phyloP scores from a whole-genome alignment of 53 echinoderm and acorn worm genomes.

The Holothuria scabra region DNA sequence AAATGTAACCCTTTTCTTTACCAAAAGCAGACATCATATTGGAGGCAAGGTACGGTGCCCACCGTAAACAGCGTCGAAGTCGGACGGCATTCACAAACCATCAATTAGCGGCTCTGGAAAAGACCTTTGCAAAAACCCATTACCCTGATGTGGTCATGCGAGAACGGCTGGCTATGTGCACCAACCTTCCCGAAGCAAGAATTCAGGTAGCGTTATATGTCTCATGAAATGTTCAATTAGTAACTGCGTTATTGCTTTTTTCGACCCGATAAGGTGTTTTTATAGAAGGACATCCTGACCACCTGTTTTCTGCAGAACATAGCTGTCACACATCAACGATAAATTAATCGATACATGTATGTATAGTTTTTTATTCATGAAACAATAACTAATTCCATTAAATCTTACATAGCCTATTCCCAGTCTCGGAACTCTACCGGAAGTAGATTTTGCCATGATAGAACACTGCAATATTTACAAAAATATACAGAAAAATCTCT shows the following conservation, averaged over 20 bases:
- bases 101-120: constrained; percentile 96
- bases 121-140: constrained; percentile 97
- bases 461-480: no score
- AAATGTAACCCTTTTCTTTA: constrained; percentile 39
- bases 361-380: no score
- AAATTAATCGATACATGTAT: no score
- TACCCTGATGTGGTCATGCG: constrained; percentile 99
- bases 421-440: no score
- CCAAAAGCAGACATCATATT: constrained; percentile 84
- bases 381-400: no score
- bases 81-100: constrained; percentile 99
- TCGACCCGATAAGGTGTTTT: not conserved
- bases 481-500: no score
- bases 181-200: constrained; percentile 94
- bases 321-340: no score
- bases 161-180: constrained; percentile 97
- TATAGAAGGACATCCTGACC: not conserved
- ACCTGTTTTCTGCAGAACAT: not conserved
- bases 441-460: no score
- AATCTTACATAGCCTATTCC: no score
- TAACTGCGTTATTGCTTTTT: not conserved
- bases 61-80: constrained; percentile 97
- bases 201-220: constrained; percentile 73
- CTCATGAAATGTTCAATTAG: no score
- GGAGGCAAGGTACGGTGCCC: constrained; percentile 95